Percentiles rank a stretch among this genome's conserved stretches.
These are phyloP conservation scores for Hydrozoanthus tunicans DNA, from an alignment of 64 coral and sea anemone genomes.

Conservation along the genomic window DNA sequence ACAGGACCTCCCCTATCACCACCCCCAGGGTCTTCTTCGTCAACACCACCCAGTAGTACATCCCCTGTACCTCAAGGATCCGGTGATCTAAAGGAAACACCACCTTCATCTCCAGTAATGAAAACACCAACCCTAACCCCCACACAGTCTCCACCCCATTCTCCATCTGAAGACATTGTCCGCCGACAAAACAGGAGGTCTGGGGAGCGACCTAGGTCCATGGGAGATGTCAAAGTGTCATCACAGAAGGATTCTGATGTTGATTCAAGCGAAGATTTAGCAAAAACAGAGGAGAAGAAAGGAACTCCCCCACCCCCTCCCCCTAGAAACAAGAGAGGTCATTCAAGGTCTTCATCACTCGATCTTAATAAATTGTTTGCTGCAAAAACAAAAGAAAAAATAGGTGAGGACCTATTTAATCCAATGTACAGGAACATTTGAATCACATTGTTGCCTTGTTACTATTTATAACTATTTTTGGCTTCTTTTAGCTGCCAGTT, in stretches of 20 bases:
- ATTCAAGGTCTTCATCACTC: slow-evolving; percentile 95
- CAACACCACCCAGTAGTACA: slow-evolving; percentile 45
- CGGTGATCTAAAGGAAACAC: slow-evolving; percentile 39
- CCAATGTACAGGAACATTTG: neutral
- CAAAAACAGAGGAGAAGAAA: slow-evolving; percentile 66
- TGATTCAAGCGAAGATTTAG: slow-evolving; percentile 55
- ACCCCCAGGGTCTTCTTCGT: slow-evolving; percentile 27
- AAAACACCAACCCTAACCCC: slow-evolving; percentile 31
- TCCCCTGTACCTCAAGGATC: slow-evolving; percentile 58
- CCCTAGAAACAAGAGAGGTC: slow-evolving; percentile 90
- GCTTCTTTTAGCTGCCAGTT: slow-evolving; percentile 19
- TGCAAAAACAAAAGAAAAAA: slow-evolving; percentile 81
- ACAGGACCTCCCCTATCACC: slow-evolving; percentile 26
- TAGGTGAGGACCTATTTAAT: slow-evolving; percentile 11
- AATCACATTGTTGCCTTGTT: neutral
- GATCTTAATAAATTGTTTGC: slow-evolving; percentile 97
- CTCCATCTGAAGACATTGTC: slow-evolving; percentile 9
- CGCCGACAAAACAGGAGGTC: slow-evolving; percentile 50
- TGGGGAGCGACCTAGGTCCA: slow-evolving; percentile 81
- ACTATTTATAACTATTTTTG: neutral
- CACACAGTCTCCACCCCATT: slow-evolving; percentile 37
- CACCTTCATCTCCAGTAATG: slow-evolving; percentile 46
- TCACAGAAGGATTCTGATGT: slow-evolving; percentile 56
- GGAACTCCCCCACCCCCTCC: slow-evolving; percentile 88
- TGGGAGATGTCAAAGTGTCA: slow-evolving; percentile 76